Conservation (phyloP, 2,113 vertebrate genomes). For the Colinus virginianus region DNA sequence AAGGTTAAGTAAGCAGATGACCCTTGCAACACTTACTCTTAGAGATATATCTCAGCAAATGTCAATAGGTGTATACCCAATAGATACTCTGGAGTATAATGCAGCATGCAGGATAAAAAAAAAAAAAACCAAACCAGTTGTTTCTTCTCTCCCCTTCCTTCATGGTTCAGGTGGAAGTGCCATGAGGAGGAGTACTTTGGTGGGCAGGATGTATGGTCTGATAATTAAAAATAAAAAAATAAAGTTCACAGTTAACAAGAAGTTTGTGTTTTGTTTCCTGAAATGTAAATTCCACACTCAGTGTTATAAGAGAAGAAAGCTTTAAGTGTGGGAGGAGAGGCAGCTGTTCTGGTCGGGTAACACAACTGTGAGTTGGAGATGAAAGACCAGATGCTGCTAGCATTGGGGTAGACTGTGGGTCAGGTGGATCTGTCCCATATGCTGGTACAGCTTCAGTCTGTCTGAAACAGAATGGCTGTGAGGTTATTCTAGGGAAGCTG, state of each 20-base stretch:
- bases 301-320: not conserved
- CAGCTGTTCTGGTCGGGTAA: not conserved
- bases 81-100: not conserved
- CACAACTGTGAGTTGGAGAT: not conserved
- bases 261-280: not conserved
- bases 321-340: not conserved
- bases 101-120: not conserved
- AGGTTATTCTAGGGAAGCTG: not conserved
- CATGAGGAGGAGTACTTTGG: not conserved
- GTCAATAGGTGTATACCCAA: not conserved
- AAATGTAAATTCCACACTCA: not conserved
- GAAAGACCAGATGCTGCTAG: not conserved
- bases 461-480: not conserved
- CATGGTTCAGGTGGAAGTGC: not conserved
- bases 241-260: not conserved
- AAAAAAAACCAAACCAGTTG: not conserved
- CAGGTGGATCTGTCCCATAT: rapidly evolving
- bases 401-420: not conserved
- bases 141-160: not conserved
- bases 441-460: not conserved
- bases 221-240: not conserved
- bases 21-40: slow-evolving; percentile 33
- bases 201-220: not conserved
- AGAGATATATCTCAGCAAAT: not conserved
- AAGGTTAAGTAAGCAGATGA: slow-evolving; percentile 28